phyloP scores from a whole-genome alignment of 2,888 invertebrate species.

The Oxystoma pomonae region DNA sequence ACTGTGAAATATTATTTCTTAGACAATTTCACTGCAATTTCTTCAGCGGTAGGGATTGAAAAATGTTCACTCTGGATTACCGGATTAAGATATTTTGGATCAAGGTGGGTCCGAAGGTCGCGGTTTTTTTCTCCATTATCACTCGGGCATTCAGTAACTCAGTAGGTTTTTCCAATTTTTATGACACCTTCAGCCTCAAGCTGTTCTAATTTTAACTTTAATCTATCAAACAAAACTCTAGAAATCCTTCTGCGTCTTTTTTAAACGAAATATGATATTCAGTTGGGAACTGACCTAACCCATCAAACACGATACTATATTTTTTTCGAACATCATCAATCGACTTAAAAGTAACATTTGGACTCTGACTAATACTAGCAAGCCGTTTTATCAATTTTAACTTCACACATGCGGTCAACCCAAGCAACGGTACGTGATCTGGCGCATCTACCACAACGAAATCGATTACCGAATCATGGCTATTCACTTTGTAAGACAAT shows the following conservation, averaged over 20 bases:
- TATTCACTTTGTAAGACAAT: not conserved
- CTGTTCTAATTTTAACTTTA: slow-evolving; percentile 12
- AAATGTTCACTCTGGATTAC: slow-evolving; percentile 20
- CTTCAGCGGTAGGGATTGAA: slow-evolving; percentile 21
- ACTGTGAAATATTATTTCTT: slow-evolving; percentile 23
- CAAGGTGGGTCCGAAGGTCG: slow-evolving; percentile 3
- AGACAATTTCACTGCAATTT: slow-evolving; percentile 21
- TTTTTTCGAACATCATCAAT: slow-evolving; percentile 11
- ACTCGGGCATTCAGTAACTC: slow-evolving; percentile 23
- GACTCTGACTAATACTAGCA: slow-evolving; percentile 5
- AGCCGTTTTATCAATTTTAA: slow-evolving; percentile 11
- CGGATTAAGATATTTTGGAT: slow-evolving; percentile 21
- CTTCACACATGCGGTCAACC: slow-evolving; percentile 9
- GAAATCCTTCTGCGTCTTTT: slow-evolving; percentile 13
- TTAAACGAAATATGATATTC: slow-evolving; percentile 22
- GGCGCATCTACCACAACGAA: slow-evolving; percentile 12
- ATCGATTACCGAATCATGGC: not conserved
- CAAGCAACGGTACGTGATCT: slow-evolving; percentile 12
- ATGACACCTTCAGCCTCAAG: slow-evolving; percentile 9
- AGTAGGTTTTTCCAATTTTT: slow-evolving; percentile 20
- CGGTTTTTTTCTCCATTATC: slow-evolving; percentile 23
- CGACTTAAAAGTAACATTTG: slow-evolving; percentile 1
- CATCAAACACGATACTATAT: slow-evolving; percentile 14
- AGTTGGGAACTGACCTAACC: slow-evolving; percentile 19
- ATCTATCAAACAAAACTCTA: slow-evolving; percentile 8